Conservation (phyloP, 2,797 vertebrate genomes). For the Alcedo atthis region DNA sequence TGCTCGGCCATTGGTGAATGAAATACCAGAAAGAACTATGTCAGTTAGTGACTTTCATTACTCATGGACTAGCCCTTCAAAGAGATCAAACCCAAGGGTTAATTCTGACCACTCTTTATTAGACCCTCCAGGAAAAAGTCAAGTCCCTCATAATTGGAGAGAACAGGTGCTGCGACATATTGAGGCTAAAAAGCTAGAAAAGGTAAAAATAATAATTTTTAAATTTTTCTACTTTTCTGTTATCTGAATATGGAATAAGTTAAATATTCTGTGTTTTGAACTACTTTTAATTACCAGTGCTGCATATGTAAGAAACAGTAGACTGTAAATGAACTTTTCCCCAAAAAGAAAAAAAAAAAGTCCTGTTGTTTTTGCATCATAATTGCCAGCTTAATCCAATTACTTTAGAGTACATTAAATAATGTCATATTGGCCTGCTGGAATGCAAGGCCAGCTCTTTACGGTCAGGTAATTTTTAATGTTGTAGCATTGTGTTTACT, state of each 20-base stretch:
- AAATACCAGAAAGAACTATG: conserved; percentile 97
- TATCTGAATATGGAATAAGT: background rate
- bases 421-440: background rate
- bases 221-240: background rate
- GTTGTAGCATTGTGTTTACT: background rate
- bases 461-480: background rate
- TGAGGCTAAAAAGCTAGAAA: conserved; percentile 97
- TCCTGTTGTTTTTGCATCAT: background rate
- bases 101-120: conserved; percentile 93
- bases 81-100: conserved; percentile 89
- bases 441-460: background rate
- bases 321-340: background rate
- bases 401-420: background rate
- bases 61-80: conserved; percentile 91
- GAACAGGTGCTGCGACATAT: conserved; percentile 98
- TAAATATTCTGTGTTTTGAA: background rate
- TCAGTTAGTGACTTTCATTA: conserved; percentile 97
- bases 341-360: background rate
- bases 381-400: background rate
- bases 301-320: background rate
- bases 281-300: background rate
- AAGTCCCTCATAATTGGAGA: conserved; percentile 94
- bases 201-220: conserved; percentile 82
- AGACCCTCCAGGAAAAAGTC: conserved; percentile 85
- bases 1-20: conserved; percentile 84